A percentile compares a stretch with the other conserved stretches of the same genome.
Conservation (phyloP, 2,888 invertebrate species). For the Thymelicus lineola region DNA sequence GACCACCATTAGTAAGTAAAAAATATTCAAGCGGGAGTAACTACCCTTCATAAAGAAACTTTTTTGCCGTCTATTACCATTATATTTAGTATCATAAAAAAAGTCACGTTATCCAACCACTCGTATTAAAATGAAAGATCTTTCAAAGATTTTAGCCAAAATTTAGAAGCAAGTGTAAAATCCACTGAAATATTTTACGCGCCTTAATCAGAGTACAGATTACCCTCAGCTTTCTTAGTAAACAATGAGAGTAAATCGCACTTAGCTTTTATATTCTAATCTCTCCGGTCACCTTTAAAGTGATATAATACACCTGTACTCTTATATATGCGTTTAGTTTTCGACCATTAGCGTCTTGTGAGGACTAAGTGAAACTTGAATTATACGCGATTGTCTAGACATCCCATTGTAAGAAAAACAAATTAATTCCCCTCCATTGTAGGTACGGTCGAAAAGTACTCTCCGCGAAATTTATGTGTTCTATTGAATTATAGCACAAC, state of each 20-base stretch:
- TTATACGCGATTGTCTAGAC: slow-evolving; percentile 83
- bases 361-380: slow-evolving; percentile 81
- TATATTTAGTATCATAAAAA: too few relatives aligned
- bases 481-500: slow-evolving; percentile 72
- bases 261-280: slow-evolving; percentile 36
- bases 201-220: background rate
- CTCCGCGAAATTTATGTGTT: slow-evolving; percentile 72
- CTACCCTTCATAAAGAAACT: too few relatives aligned
- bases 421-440: slow-evolving; percentile 79
- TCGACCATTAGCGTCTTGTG: slow-evolving; percentile 72
- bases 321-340: slow-evolving; percentile 61
- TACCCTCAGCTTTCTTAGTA: slow-evolving; percentile 19
- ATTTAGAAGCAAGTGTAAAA: background rate
- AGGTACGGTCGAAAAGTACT: slow-evolving; percentile 72
- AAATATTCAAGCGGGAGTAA: too few relatives aligned
- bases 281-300: slow-evolving; percentile 53
- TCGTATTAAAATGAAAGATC: background rate
- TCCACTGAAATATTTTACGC: background rate
- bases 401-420: slow-evolving; percentile 82
- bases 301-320: slow-evolving; percentile 59
- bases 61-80: too few relatives aligned
- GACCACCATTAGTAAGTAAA: too few relatives aligned
- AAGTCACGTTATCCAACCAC: too few relatives aligned
- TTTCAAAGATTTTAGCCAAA: background rate
- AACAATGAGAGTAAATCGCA: slow-evolving; percentile 26